Conservation (phyloP, 2,888 invertebrate genomes). For the Pseudanteris insignis region DNA sequence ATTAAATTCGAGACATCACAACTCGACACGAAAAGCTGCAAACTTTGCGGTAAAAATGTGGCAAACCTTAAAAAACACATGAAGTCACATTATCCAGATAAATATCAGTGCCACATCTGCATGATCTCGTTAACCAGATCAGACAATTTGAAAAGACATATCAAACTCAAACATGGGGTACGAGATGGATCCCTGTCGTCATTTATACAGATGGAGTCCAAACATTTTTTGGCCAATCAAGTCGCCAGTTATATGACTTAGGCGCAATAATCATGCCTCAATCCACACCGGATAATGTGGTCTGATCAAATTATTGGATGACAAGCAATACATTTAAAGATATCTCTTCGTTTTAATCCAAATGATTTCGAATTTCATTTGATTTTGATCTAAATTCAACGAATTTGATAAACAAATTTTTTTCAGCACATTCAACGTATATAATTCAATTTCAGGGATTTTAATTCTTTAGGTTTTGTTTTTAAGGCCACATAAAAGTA, state of each 20-base stretch:
- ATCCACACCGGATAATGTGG: neutral
- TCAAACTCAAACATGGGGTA: slow-evolving; percentile 67
- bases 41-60: slow-evolving; percentile 66
- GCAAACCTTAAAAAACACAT: slow-evolving; percentile 67
- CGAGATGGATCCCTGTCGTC: slow-evolving; percentile 60
- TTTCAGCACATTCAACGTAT: too few species aligned
- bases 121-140: slow-evolving; percentile 68
- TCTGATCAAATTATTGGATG: too few species aligned
- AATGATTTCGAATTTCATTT: too few species aligned
- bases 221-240: slow-evolving; percentile 58
- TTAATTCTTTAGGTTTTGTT: too few species aligned
- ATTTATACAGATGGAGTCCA: slow-evolving; percentile 59
- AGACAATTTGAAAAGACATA: slow-evolving; percentile 69
- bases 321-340: slow-evolving; percentile 12
- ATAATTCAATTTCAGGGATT: too few species aligned
- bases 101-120: slow-evolving; percentile 67
- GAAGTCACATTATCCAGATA: slow-evolving; percentile 66
- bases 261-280: slow-evolving; percentile 6
- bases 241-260: slow-evolving; percentile 60
- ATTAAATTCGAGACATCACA: slow-evolving; percentile 60
- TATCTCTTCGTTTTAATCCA: too few species aligned
- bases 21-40: slow-evolving; percentile 63
- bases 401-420: too few species aligned
- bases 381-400: too few species aligned
- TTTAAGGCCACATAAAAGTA: too few species aligned